Conservation (phyloP, 1,140 invertebrate genomes). For the Papilio aristodemus region DNA sequence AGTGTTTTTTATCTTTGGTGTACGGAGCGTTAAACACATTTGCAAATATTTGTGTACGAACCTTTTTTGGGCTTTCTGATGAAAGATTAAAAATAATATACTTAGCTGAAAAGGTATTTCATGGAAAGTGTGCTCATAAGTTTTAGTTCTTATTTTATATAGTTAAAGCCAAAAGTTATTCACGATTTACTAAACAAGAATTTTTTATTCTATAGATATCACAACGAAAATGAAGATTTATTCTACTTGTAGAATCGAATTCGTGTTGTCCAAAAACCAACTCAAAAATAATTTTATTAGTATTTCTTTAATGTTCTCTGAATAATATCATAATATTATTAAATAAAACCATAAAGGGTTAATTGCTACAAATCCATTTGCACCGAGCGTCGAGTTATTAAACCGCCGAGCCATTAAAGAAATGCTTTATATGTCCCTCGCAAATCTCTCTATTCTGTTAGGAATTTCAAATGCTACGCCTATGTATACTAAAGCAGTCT, state of each 20-base stretch:
- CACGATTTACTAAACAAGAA: too few relatives aligned
- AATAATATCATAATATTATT: too few relatives aligned
- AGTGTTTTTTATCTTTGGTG: background rate
- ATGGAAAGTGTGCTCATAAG: background rate
- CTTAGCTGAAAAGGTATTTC: too few relatives aligned
- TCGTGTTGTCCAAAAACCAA: too few relatives aligned
- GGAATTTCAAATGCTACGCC: conserved; percentile 32
- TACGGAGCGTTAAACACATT: conserved; percentile 12
- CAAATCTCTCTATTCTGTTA: conserved; percentile 32
- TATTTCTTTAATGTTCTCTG: too few relatives aligned
- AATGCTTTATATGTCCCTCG: conserved; percentile 14
- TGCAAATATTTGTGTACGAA: background rate
- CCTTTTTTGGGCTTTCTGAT: background rate
- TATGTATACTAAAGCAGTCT: conserved; percentile 36
- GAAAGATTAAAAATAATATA: background rate
- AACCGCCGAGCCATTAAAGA: background rate
- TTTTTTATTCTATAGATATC: too few relatives aligned
- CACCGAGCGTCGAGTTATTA: background rate
- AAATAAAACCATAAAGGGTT: too few relatives aligned
- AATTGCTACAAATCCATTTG: background rate
- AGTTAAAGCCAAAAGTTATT: too few relatives aligned
- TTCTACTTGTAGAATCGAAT: too few relatives aligned
- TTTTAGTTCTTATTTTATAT: too few relatives aligned
- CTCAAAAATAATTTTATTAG: too few relatives aligned
- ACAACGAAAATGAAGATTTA: too few relatives aligned